Base-by-base conservation (phyloP, 2,888 invertebrate species). In the Eupithecia pulchellata region DNA sequence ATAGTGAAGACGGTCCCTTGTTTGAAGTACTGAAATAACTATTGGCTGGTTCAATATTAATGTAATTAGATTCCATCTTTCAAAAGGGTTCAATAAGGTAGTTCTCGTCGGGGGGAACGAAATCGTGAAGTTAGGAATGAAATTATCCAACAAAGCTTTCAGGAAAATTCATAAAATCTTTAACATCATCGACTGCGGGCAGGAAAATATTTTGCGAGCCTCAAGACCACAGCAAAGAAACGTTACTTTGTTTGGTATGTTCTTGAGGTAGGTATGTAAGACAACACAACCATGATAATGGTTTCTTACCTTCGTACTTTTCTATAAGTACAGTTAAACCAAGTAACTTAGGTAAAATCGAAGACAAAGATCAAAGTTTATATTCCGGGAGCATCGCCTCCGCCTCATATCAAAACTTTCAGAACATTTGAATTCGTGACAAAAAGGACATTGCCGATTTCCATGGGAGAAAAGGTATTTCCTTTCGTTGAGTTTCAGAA, bases 401-500 rank as follows among this genome's bases (percentile, higher is more conserved):
- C 60, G 27, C 60, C 52, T 73, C 32, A 64, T 64, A 69, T 76
- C 65, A 65, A 73, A 52, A 73, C 71, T 70, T 72, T 65, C 69
- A 70, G 69, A 65, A 69, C 63, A 52, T 68, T 27, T 64, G 63
- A 66, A 61, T 66, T 64, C 63, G 64, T 67, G 66, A 62, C 57
- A 57, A 66, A 69, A 63, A 66, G 58, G 60, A 67, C 13, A 63
- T 71, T 70, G 60, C 66, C 70, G 80, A 80, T 78, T 79, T 72
- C 74, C 67, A 65, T 64, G 47, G 47, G 70, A 75, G 72, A 78
- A 77, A 25, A 47, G 68, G 27, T 55, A 36, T 60, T 77, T 80
- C 77, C 81, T 82, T 85, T 82, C 75, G 79, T 79, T 78, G 80
- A 80, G 78, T 79, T 78, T 79, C 62, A 63, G 55, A 69, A 66